Evolutionary conservation across 2,888 invertebrate genomes (phyloP), one percentile per base, ranked within the genome.

Genomic region (Coremacera marginata): DNA sequence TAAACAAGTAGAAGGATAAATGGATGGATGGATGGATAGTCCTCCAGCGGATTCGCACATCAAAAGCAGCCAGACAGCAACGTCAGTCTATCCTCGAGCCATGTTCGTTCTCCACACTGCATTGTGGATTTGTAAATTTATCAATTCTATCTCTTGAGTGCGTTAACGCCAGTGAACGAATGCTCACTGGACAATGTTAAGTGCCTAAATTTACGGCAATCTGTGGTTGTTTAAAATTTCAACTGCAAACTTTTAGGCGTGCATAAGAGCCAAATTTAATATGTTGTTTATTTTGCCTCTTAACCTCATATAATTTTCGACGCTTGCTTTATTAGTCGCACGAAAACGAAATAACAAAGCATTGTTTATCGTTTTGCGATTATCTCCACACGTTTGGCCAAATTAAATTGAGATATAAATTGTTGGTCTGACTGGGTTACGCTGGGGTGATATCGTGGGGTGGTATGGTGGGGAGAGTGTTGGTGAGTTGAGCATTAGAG

Each of bases 381-480:
- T 63, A 73, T 73, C 63, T 37, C 9, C 9, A 63, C n/a, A 63
- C 51, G 51, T 63, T 51, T 14, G 34, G 73, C 51, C 68, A 78
- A 78, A 78, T 78, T 78, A 78, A 78, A 78, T 78, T 72, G 60
- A 76, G 72, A 72, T 68, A 72, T 76, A 78, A 75, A 76, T 77
- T 63, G 25, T 44, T 70, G 25, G 14, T n/a, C 11, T 44, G 44
- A 19, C 37, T 65, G 19, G 65, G 19, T 37, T n/a, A 37, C 37
- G 65, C 9, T 65, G 65, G n/a, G n/a, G 31, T 31, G n/a, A n/a
- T n/a, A n/a, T n/a, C n/a, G n/a, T n/a, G n/a, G 37, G 27, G 9
- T 60, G 71, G 52, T 34, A 37, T 9, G 5, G 4, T 37, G 11
- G 44, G 2, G 14, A 2, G 44, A 2, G 11, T 11, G 44, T 1